Evolutionary conservation across 2,113 vertebrate genomes (phyloP).

Genomic region (Onychostruthus taczanowskii): DNA sequence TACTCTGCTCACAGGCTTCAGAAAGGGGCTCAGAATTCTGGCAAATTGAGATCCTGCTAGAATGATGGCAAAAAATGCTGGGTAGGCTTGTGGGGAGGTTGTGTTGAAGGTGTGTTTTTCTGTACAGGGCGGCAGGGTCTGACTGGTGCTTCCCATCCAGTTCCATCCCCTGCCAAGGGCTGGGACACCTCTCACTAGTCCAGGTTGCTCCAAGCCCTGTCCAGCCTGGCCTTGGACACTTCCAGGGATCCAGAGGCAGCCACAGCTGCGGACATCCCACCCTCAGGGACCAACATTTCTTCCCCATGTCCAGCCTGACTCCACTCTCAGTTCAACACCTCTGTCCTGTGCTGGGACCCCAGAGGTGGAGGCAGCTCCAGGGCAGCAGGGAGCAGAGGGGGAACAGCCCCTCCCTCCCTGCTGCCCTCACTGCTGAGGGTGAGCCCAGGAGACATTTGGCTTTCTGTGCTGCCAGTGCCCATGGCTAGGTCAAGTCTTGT

Average conservation of each 20-base stretch:
- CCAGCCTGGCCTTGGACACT: background rate
- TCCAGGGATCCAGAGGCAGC: background rate
- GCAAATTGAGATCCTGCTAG: background rate
- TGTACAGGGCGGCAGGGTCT: background rate
- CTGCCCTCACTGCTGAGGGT: background rate
- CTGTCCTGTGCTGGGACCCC: background rate
- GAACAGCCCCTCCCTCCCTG: background rate
- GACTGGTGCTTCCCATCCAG: background rate
- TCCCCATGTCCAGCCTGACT: background rate
- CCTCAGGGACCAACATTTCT: background rate
- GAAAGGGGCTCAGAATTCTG: background rate
- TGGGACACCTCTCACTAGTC: background rate
- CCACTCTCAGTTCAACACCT: background rate
- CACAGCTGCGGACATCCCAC: background rate
- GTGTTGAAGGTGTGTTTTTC: background rate
- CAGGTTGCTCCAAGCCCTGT: background rate
- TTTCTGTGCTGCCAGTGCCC: background rate
- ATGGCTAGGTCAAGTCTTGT: rapidly evolving
- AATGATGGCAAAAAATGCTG: background rate
- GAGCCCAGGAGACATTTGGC: background rate
- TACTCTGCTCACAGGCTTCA: background rate
- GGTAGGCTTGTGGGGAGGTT: background rate
- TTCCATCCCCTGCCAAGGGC: background rate
- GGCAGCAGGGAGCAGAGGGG: background rate
- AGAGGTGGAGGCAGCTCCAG: background rate